Percentiles rank a stretch among this genome's conserved stretches.
These are phyloP conservation scores for Andrena camellia DNA, from an alignment of 2,888 invertebrate genomes.

Conservation along the genomic window DNA sequence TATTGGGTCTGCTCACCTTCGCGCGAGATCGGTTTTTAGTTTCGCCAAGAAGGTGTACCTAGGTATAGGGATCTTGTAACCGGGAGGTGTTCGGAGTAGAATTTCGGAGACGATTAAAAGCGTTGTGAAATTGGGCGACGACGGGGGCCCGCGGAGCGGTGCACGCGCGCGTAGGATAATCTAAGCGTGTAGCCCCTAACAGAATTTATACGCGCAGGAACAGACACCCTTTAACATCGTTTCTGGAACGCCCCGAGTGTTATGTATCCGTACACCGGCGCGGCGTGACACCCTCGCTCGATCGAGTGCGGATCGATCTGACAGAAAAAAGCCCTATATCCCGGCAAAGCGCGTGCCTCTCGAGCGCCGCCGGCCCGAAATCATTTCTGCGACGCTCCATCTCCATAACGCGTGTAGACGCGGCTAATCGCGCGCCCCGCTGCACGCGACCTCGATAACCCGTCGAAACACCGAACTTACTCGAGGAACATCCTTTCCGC, in stretches of 20 bases:
- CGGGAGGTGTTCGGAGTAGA: background rate
- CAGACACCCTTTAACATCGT: constrained; percentile 70
- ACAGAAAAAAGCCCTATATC: constrained; percentile 72
- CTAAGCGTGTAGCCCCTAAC: constrained; percentile 33
- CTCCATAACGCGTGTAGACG: constrained; percentile 62
- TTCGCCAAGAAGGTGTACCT: too few species aligned
- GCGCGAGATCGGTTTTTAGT: too few species aligned
- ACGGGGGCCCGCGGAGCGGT: background rate
- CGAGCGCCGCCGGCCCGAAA: constrained; percentile 61
- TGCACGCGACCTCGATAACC: constrained; percentile 7
- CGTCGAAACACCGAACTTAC: background rate
- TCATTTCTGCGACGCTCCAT: constrained; percentile 66
- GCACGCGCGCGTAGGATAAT: constrained; percentile 13
- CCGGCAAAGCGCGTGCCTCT: constrained; percentile 58
- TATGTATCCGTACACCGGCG: constrained; percentile 63
- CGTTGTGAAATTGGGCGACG: background rate
- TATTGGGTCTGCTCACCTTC: background rate
- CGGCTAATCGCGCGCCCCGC: constrained; percentile 52
- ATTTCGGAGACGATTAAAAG: background rate
- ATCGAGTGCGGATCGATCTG: constrained; percentile 75
- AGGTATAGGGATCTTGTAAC: too few species aligned
- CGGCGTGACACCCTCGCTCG: constrained; percentile 70
- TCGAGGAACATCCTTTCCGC: too few species aligned
- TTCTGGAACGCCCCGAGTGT: constrained; percentile 71
- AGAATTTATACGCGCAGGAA: constrained; percentile 51